These are phyloP conservation scores for Pelobates fuscus DNA, from an alignment of 2,113 vertebrate species.

Conservation along the genomic window DNA sequence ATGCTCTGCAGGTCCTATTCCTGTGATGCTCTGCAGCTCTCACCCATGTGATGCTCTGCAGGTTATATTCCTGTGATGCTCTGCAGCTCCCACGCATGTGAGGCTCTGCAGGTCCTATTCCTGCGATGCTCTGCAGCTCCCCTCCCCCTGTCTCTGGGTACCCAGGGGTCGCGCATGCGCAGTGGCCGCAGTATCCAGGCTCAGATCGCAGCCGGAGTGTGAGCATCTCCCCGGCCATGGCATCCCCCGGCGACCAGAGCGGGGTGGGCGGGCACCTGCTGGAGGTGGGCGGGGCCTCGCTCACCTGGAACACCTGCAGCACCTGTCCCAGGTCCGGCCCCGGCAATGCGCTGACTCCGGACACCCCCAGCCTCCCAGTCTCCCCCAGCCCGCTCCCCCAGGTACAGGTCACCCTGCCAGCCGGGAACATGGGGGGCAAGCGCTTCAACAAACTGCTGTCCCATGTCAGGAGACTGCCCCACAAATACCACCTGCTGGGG, in stretches of 20 bases:
- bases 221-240: background rate
- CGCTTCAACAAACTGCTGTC: slow-evolving; percentile 26
- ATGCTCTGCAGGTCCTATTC: background rate
- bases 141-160: background rate
- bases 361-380: slow-evolving; percentile 12
- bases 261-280: slow-evolving; percentile 44
- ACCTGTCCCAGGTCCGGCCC: slow-evolving; percentile 38
- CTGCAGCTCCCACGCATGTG: slow-evolving; percentile 16
- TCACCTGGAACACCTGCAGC: slow-evolving; percentile 41
- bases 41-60: background rate
- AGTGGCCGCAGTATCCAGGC: background rate
- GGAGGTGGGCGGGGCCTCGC: slow-evolving; percentile 41
- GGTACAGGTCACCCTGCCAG: slow-evolving; percentile 1
- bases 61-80: background rate
- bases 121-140: slow-evolving; percentile 3
- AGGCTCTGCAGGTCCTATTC: background rate
- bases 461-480: slow-evolving; percentile 31
- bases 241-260: slow-evolving; percentile 22
- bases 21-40: background rate
- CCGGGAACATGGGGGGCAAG: slow-evolving; percentile 36
- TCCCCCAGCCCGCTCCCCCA: slow-evolving; percentile 1
- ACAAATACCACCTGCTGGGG: slow-evolving; percentile 43
- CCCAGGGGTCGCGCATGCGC: slow-evolving; percentile 25
- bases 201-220: background rate
- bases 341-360: background rate